These are phyloP conservation scores for Picathartes gymnocephalus DNA, from an alignment of 2,113 vertebrate genomes.

Conservation along the genomic window DNA sequence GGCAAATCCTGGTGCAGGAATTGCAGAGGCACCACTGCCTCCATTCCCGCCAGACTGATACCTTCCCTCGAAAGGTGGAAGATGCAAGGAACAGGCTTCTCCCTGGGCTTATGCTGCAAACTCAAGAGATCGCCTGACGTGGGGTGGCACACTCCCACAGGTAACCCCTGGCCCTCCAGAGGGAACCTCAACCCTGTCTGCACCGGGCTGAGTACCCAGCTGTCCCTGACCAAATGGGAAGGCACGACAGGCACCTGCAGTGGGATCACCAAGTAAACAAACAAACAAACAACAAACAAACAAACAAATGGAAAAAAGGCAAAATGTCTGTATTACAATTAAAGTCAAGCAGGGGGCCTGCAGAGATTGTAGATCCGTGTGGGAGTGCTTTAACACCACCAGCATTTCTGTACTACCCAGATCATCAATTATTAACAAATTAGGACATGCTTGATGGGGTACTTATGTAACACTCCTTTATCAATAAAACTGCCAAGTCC, in stretches of 20 bases:
- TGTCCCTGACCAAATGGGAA: not conserved
- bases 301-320: not conserved
- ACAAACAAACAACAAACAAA: not conserved
- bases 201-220: not conserved
- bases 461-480: conserved; percentile 15
- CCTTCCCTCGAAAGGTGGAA: not conserved
- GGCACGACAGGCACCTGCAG: not conserved
- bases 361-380: not conserved
- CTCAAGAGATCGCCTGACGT: not conserved
- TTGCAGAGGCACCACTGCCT: not conserved
- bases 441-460: conserved; percentile 10
- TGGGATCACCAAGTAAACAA: not conserved
- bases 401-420: not conserved
- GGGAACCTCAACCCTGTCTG: not conserved
- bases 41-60: not conserved
- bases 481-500: conserved; percentile 15
- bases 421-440: conserved; percentile 54
- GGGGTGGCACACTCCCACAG: not conserved
- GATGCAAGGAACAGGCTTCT: not conserved
- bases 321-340: not conserved
- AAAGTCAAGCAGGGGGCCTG: not conserved
- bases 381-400: not conserved
- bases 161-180: not conserved
- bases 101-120: not conserved
- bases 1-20: not conserved